Conservation (phyloP, 2,888 invertebrate genomes). For the Amphipyra tragopoginis region DNA sequence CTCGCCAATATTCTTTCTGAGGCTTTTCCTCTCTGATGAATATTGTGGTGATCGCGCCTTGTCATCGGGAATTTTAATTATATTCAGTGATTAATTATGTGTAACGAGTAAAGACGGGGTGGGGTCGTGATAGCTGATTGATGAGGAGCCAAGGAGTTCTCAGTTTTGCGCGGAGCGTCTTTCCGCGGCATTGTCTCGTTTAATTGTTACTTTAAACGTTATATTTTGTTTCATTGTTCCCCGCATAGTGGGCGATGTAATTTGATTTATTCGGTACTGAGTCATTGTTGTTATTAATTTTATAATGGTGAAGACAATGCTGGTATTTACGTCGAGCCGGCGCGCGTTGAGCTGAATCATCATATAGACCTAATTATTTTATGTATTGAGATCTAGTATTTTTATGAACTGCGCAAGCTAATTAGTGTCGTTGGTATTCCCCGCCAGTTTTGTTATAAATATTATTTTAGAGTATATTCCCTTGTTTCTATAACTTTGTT, state of each 20-base stretch:
- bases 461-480: conserved; percentile 11
- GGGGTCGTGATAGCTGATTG: conserved; percentile 83
- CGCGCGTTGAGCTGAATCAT: conserved; percentile 71
- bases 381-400: conserved; percentile 39
- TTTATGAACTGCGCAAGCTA: conserved; percentile 24
- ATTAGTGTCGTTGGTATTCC: conserved; percentile 23
- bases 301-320: conserved; percentile 78
- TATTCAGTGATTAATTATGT: conserved; percentile 88
- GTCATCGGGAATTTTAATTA: conserved; percentile 89
- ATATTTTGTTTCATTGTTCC: conserved; percentile 84
- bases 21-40: conserved; percentile 63
- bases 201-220: conserved; percentile 86
- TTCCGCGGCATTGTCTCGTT: conserved; percentile 80
- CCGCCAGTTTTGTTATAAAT: conserved; percentile 16
- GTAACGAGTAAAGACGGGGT: conserved; percentile 79
- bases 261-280: conserved; percentile 83
- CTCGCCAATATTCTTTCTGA: conserved; percentile 69
- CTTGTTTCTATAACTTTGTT: conserved; percentile 42
- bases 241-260: conserved; percentile 77
- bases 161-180: conserved; percentile 73
- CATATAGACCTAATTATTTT: conserved; percentile 60
- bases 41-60: conserved; percentile 80
- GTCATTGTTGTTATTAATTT: conserved; percentile 86
- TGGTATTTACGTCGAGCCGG: conserved; percentile 63
- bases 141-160: conserved; percentile 79